Percentiles rank a stretch among this genome's conserved stretches.
Conservation (phyloP, 2,888 invertebrate genomes). For the Stegana nigrithorax region DNA sequence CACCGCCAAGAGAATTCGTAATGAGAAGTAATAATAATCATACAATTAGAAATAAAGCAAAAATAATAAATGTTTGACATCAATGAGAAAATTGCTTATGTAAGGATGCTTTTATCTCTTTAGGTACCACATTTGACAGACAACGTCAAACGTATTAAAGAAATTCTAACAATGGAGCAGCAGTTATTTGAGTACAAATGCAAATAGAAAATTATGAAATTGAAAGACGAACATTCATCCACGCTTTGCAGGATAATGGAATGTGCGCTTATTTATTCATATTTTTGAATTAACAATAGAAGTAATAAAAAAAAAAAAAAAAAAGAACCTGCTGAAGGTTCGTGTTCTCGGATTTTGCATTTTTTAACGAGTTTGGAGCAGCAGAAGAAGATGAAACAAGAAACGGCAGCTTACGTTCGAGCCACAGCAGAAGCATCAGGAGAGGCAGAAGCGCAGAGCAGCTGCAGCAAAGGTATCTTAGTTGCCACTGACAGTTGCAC, state of each 20-base stretch:
- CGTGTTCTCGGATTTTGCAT: background rate
- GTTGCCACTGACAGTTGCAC: constrained; percentile 10
- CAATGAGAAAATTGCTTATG: too few relatives aligned
- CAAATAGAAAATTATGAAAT: background rate
- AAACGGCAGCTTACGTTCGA: too few relatives aligned
- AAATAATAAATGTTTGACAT: too few relatives aligned
- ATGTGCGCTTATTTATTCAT: constrained; percentile 15
- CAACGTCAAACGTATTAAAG: too few relatives aligned
- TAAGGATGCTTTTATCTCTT: too few relatives aligned
- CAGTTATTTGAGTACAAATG: background rate
- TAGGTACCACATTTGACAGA: too few relatives aligned
- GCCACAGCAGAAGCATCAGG: background rate
- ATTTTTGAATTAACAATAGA: constrained; percentile 20
- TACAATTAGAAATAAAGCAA: too few relatives aligned
- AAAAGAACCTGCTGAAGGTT: background rate
- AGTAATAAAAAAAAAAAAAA: constrained; percentile 6
- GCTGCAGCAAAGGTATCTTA: constrained; percentile 6
- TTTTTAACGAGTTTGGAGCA: background rate
- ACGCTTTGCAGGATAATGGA: background rate
- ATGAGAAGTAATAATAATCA: too few relatives aligned
- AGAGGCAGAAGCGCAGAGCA: too few relatives aligned
- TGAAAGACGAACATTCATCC: too few relatives aligned
- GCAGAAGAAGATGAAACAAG: background rate
- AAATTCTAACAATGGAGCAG: too few relatives aligned
- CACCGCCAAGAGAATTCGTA: too few relatives aligned